Evolutionary conservation across 1,140 invertebrate genomes (phyloP).

Genomic region (Periplaneta americana): DNA sequence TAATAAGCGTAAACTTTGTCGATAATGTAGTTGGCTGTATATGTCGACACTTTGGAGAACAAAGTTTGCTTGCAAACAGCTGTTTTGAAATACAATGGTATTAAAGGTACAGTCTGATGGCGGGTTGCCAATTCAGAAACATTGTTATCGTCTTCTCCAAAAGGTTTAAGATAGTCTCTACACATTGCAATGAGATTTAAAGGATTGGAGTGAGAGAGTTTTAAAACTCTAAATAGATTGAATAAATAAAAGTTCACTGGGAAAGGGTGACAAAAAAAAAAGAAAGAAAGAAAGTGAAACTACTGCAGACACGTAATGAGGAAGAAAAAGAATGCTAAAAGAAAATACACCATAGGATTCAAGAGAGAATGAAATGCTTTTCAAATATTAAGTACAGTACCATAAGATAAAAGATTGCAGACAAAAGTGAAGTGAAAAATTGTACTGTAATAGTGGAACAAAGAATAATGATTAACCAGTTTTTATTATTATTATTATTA

Average conservation of each 20-base stretch:
- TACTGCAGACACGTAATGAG: no score
- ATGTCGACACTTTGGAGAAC: neutral
- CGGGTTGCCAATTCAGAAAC: neutral
- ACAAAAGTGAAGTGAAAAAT: no score
- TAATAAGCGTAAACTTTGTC: neutral
- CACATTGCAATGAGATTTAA: neutral
- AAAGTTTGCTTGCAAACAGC: neutral
- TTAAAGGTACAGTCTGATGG: neutral
- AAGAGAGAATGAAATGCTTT: no score
- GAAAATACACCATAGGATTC: no score
- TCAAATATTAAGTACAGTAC: no score
- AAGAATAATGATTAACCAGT: no score
- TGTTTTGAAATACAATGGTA: neutral
- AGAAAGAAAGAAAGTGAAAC: no score
- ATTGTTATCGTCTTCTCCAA: neutral
- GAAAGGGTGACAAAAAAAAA: neutral
- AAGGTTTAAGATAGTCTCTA: neutral
- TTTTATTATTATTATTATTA: no score
- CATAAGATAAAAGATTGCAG: no score
- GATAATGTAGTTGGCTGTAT: neutral
- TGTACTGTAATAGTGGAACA: no score
- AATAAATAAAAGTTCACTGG: neutral
- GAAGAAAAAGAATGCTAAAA: no score
- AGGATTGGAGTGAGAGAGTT: no score
- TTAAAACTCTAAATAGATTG: neutral